Base-by-base conservation (phyloP, 2,113 vertebrate genomes). In the Ochotona curzoniae region DNA sequence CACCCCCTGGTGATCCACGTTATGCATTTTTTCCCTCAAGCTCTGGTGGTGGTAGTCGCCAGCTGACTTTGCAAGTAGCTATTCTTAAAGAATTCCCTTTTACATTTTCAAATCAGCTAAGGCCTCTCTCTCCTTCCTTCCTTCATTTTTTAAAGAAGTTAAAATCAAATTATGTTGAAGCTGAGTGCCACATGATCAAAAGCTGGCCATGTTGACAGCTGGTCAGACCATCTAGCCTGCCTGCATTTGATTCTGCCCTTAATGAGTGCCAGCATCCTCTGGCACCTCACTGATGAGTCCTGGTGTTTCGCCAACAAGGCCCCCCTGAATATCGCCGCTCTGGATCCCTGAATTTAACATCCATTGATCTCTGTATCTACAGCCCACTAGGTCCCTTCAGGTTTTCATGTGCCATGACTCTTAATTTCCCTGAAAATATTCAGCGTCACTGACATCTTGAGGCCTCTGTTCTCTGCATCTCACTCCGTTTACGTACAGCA, bases 291-390 rank as follows among this genome's bases (percentile, higher is more conserved):
- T 89, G 76, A 89, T 78, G 61, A 28, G 28, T 92, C 38, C 38
- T 44, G 38, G 38, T 44, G 38, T 44, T 44, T 44, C 6, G 38
- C 38, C 38, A 44, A 44, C 38, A 44, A 44, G 38, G 38, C 38
- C 38, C 3, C 38, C 38, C 38, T 44, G 38, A 44, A 44, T 3
- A 44, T 3, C 38, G 78, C 54, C 67, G 7, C 38, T 89, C 92
- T 81, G 73, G 69, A 30, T 15, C 75, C 70, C 78, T 92, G 70
- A 51, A 87, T 95, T 94, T 86, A 82, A 93, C 94, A 93, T 89
- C 95, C 95, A 83, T 67, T 95, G 94, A 96, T 93, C 94, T 73
- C 84, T 83, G 94, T 92, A 91, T 91, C 89, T 93, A 93, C 88
- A 95, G 84, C 74, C 89, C 91, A 28, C 90, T 92, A 94, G 95